Conservation (phyloP, 2,888 invertebrate genomes). For the Lobophora halterata region DNA sequence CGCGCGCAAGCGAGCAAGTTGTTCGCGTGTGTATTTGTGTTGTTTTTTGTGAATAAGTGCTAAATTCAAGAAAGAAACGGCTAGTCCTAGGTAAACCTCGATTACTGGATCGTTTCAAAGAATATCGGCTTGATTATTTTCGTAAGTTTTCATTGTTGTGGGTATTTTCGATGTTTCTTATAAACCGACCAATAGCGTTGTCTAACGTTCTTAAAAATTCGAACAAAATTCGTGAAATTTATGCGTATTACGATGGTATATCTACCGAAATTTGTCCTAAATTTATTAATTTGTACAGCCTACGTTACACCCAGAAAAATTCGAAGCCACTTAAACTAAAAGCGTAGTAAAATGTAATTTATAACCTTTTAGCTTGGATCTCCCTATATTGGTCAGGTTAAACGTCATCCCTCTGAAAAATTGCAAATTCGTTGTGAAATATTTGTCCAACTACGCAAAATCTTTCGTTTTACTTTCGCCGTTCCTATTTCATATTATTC, state of each 20-base stretch:
- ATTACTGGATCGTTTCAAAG: background rate
- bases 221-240: background rate
- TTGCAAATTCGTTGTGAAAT: conserved; percentile 15
- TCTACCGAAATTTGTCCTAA: too few species aligned
- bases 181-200: conserved; percentile 5
- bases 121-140: conserved; percentile 1
- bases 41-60: conserved; percentile 3
- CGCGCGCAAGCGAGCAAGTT: conserved; percentile 6
- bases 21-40: conserved; percentile 15
- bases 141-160: conserved; percentile 1
- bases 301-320: too few species aligned
- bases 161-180: conserved; percentile 1
- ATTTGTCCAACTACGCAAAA: conserved; percentile 3
- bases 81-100: too few species aligned
- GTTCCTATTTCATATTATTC: background rate
- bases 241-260: too few species aligned
- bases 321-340: background rate
- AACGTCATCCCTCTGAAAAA: conserved; percentile 20
- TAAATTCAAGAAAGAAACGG: background rate
- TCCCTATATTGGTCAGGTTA: conserved; percentile 8
- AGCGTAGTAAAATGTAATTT: background rate
- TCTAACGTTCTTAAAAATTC: conserved; percentile 8
- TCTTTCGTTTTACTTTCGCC: background rate
- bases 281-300: too few species aligned
- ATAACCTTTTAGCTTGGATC: conserved; percentile 5